Base-by-base conservation (phyloP, 2,797 vertebrate genomes). In the Poliocrania exsul region DNA sequence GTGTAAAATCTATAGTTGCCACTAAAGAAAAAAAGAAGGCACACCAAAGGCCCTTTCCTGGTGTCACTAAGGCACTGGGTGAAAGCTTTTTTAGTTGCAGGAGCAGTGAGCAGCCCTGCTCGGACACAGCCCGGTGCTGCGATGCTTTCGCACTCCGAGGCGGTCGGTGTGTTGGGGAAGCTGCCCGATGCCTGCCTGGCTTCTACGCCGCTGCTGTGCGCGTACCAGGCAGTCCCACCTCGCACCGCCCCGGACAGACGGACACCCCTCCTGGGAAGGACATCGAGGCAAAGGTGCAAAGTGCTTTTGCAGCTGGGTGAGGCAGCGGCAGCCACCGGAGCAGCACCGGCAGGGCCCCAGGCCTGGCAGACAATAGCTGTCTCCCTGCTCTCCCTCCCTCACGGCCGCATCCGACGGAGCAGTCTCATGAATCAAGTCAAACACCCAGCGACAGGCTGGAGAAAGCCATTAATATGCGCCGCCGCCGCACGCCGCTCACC, bases 381-480 rank as follows among this genome's bases (percentile, higher is more conserved):
- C 49, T 80, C 78, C 73, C 51, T 9, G 11, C 62, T 58, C 17
- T 21, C 72, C 65, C 80, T 93, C 93, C 57, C 91, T 71, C 65
- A 70, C 17, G 3, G 65, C 88, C 49, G 7, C 73, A 44, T 87
- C 78, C 46, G 65, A 85, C 67, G 23, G 58, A 82, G 79, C 38
- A 80, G 62, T 3, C 84, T 92, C 89, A 72, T 95, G 94, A 96
- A 96, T 94, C 91, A 95, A 81, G 70, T 14, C 65, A 38, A 90
- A 49, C 77, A 64, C 80, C 83, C 90, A 75, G 91, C 46, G 92
- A 93, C 95, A 79, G 84, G 83, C 91, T 88, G 88, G 31, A 71
- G 83, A 89, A 81, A 81, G 12, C 56, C 40, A 86, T 96, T 89
- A 96, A 91, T 58, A 94, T 91, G 90, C 96, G 65, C 33, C 31